Evolutionary conservation across 2,797 vertebrate genomes (phyloP), one percentile per base, ranked within the genome.

Genomic region (Halcyon leucocephala): DNA sequence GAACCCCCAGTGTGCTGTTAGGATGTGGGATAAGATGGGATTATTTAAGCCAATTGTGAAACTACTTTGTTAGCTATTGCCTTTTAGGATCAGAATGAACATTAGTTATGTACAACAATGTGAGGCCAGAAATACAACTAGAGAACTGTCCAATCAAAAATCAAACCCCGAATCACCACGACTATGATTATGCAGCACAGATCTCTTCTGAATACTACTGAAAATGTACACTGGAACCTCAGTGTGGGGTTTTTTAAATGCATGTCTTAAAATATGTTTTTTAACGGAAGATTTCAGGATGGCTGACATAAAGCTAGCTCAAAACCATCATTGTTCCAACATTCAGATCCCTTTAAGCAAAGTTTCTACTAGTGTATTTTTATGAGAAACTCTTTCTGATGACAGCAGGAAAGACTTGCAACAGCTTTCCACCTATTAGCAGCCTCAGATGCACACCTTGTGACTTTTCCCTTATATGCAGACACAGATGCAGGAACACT

Each of bases 331-430:
- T 55, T 91, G 86, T 64, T 74, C 46, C 33, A 86, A 57, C 67
- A 64, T n/a, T 86, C 67, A 64, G 61, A 80, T 81, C 60, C 22
- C 57, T 61, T 57, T 31, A 81, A 88, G 29, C n/a, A 33, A 70
- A 33, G 39, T 52, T 88, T 31, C 66, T 90, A 52, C 35, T 87
- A 35, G 5, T 22, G 33, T 46, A 22, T 46, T 73, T 91, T 77
- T 49, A 55, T 55, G n/a, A 65, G 55, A 80, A 48, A 10, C 24
- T 77, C 48, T 55, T 78, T 20, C 62, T 78, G 55, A 69, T 42
- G 79, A 82, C 66, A 93, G 81, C 67, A 80, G 55, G 80, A 76
- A 92, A 92, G 82, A 69, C 51, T 72, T 65, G 67, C 52, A 84
- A 73, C 72, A 69, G 73, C 85, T 84, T 65, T 83, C 44, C 60